phyloP scores from a whole-genome alignment of 2,113 vertebrate genomes.

The Oreochromis spilurus region DNA sequence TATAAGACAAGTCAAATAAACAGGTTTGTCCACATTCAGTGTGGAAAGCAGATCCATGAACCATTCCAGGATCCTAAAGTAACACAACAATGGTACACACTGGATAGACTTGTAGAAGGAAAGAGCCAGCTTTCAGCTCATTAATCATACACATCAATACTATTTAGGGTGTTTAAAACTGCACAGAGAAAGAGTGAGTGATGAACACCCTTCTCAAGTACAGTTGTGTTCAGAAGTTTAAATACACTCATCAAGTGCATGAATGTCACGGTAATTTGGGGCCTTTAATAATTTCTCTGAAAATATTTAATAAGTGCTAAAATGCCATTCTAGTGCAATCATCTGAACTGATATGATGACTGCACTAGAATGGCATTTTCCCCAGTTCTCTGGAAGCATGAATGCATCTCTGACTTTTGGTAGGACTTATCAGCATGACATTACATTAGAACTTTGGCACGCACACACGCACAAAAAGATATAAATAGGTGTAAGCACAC shows the following conservation, averaged over 20 bases:
- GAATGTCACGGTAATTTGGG: too few species aligned
- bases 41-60: not conserved
- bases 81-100: not conserved
- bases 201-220: too few species aligned
- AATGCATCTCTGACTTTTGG: not conserved
- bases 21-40: not conserved
- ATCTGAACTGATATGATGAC: not conserved
- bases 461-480: not conserved
- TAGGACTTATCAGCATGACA: not conserved
- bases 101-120: not conserved
- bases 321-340: not conserved
- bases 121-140: not conserved
- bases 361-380: not conserved
- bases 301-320: not conserved
- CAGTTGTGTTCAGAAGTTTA: too few species aligned
- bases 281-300: not conserved
- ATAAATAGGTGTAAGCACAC: constrained; percentile 14
- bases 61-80: not conserved
- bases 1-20: not conserved
- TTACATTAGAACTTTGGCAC: not conserved
- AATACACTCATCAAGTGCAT: too few species aligned
- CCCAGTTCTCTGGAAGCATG: not conserved
- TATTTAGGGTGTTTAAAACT: not conserved
- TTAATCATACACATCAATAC: not conserved
- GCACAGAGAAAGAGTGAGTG: not conserved